Base-by-base conservation (phyloP, 2,113 vertebrate genomes). In the Glaucomys volans region DNA sequence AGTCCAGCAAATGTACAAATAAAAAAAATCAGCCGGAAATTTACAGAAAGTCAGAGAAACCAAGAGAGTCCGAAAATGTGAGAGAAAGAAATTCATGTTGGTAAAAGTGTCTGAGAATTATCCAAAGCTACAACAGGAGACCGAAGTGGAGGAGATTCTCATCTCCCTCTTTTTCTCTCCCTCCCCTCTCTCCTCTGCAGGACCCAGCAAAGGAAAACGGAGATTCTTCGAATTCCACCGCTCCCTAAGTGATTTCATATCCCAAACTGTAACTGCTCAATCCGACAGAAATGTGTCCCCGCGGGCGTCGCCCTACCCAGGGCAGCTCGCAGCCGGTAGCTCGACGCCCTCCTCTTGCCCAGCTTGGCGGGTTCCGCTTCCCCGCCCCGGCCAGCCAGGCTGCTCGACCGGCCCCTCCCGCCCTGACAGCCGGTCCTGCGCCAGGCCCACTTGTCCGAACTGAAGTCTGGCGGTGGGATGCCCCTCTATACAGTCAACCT, bases 191-290 rank as follows among this genome's bases (percentile, higher is more conserved):
- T 94, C 24, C 66, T 77, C 69, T 80, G 77, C 84, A 90, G 94
- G 90, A 97, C 47, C 0, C 16, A 1, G 80, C 86, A 69, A 86
- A 93, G 71, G 86, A 85, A 96, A 87, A 95, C n/a, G 14, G 80
- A 85, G 95, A 98, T 97, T 98, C 97, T 95, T 97, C 8, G 72
- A 97, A 97, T 98, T 98, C 98, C 98, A 96, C 76, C 10, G 95
- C 90, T 97, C 92, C 80, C 74, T 0, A 13, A 79, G 87, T 30
- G 92, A 97, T 92, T 97, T 97, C 97, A 96, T 82, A 96, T 95
- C 76, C 87, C 95, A 95, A 97, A 95, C 79, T 81, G 35, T 52
- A 94, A 95, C 84, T n/a, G 76, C 74, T 95, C 87, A 72, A 54
- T 83, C 42, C 17, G 8, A 92, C 89, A 94, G 94, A 97, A 95